These are phyloP conservation scores for Drosophila melanogaster DNA, from an alignment of 1,140 invertebrate species.

Conservation along the genomic window Release_6_plus_ISO1_MT NC_004354.4:19109501-19110000, in stretches of 20 bases:
- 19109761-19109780: too few relatives aligned
- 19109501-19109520: constrained; percentile 74
- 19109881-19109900: too few relatives aligned
- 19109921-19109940: constrained; percentile 18
- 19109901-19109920: neutral
- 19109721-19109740: neutral
- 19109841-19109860: too few relatives aligned
- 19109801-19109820: too few relatives aligned
- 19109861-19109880: too few relatives aligned
- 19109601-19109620: constrained; percentile 35
- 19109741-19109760: too few relatives aligned
- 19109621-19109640: constrained; percentile 3
- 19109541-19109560: constrained; percentile 20
- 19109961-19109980: constrained; percentile 5
- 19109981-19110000: neutral
- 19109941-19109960: constrained; percentile 16
- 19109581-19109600: constrained; percentile 47
- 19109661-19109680: neutral
- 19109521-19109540: constrained; percentile 17
- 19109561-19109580: constrained; percentile 12
- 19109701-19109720: neutral
- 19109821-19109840: too few relatives aligned
- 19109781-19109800: too few relatives aligned
- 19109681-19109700: neutral
- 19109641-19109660: neutral